Evolutionary conservation across 2,797 vertebrate genomes (phyloP), one percentile per base, ranked within the genome.

Genomic region (Myotis myotis): DNA sequence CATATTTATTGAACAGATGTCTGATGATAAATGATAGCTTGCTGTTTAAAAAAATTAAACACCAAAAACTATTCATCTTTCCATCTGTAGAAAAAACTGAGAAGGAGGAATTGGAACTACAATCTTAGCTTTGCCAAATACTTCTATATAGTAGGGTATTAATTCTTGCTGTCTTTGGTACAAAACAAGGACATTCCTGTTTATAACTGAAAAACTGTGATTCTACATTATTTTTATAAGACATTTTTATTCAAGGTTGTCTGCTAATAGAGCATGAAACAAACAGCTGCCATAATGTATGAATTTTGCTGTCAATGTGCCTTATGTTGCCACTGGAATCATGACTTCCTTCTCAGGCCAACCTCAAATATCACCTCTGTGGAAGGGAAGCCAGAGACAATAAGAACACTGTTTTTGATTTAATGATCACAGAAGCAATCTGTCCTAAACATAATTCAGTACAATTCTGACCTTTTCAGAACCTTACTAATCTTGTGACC

Each of bases 381-480:
- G 64, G 74, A 75, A 2, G n/a, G 79, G 87, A 89, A 78, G 55
- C 53, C 60, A 60, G 25, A 93, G 96, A 47, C 96, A 96, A 70
- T 6, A 70, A 49, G 76, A 91, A 93, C 71, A 38, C 44, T 93
- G 91, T 30, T 41, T 75, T 86, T 82, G 83, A 94, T 89, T 75
- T 95, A 91, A 95, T 94, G 95, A 94, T 93, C 94, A 36, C 90
- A 62, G 60, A 95, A 95, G 95, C 94, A 92, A 84, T 74, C 94
- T 98, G 97, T 97, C 97, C 94, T 95, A 96, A 96, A 93, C 89
- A 87, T 88, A 76, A 91, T 87, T 83, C 95, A 93, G 93, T 81
- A 97, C 96, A 97, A 96, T 93, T 95, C 80, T 97, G 97, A 98
- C 98, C 98, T 98, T 98, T 98, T 4, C 22, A 57, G 96, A 97